Evolutionary conservation across 2,113 vertebrate genomes (phyloP).

Genomic region (Dromaius novaehollandiae): DNA sequence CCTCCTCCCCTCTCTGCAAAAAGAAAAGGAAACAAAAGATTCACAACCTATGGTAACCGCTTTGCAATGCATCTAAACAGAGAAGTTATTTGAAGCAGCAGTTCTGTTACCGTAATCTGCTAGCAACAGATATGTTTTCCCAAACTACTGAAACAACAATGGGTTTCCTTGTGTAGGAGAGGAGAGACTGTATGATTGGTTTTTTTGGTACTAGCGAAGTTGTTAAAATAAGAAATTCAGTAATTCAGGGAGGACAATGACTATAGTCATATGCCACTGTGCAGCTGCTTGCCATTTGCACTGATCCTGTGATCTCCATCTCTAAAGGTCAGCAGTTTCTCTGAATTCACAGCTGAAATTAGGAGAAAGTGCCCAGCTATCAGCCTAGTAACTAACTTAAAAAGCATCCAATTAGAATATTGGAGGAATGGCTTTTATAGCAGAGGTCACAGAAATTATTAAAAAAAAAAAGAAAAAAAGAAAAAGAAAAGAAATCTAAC

Average conservation of each 20-base stretch:
- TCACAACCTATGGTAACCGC: neutral
- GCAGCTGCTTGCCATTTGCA: constrained; percentile 60
- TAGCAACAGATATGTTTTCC: constrained; percentile 12
- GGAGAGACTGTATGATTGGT: constrained; percentile 3
- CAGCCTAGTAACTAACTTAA: neutral
- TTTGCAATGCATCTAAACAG: constrained; percentile 34
- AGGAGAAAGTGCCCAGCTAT: neutral
- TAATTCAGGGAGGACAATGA: constrained; percentile 56
- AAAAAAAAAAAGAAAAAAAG: too few species aligned
- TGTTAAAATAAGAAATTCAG: constrained; percentile 50
- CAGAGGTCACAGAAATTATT: neutral
- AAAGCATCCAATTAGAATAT: neutral
- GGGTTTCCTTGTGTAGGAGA: constrained; percentile 7
- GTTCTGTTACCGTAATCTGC: neutral
- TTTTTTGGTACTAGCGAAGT: neutral
- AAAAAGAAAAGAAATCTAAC: rapidly evolving
- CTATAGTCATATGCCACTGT: constrained; percentile 43
- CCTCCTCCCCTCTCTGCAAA: neutral
- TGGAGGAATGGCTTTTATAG: rapidly evolving
- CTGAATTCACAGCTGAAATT: constrained; percentile 16
- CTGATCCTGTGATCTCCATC: constrained; percentile 43
- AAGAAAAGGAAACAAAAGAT: neutral
- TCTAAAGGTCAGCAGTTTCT: constrained; percentile 64
- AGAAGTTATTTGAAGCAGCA: neutral
- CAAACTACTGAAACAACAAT: constrained; percentile 35